Base-by-base conservation (phyloP, 2,113 vertebrate genomes). In the Nematolebias whitei region DNA sequence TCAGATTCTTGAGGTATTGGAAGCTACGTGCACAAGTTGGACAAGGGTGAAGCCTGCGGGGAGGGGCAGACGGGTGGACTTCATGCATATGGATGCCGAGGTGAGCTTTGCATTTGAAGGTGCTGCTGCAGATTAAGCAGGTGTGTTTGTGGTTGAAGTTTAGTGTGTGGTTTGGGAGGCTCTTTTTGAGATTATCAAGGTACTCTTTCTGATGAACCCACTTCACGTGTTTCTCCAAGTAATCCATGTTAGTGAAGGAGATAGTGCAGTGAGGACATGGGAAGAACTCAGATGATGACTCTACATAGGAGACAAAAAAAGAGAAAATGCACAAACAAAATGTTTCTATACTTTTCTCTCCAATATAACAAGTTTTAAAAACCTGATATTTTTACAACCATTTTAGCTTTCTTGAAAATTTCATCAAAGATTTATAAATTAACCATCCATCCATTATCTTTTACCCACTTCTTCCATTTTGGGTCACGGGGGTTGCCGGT, bases 1-100 rank as follows among this genome's bases (percentile, higher is more conserved):
- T 92, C 43, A 96, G 83, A n/a, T 92, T 94, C 51, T 92, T 94
- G 19, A 93, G 87, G 86, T 95, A 94, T 78, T 93, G 91, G 68
- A 96, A 96, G 86, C 93, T 93, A 62, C 94, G 94, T 2, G 92
- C 92, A 19, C 94, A 95, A 11, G 90, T 92, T 0, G 91, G 93
- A 65, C 95, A 95, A 1, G 91, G 86, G 60, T 94, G 90, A 20
- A 89, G 92, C 51, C 92, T 85, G 35, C 74, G 88, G 15, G 87
- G 81, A 12, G 90, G 84, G 23, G 86, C 72, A 7, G 90, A 84
- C 5, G 88, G 91, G 83, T 92, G 92, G 50, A 65, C 71, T 22
- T 90, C 85, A 9, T 73, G 85, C 13, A 86, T n/a, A 49, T 94
- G 92, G 66, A 88, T 43, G 68, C 91, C 66, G 12, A 94, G 87